phyloP scores from a whole-genome alignment of 2,113 vertebrate species.

The Cacatua alba region DNA sequence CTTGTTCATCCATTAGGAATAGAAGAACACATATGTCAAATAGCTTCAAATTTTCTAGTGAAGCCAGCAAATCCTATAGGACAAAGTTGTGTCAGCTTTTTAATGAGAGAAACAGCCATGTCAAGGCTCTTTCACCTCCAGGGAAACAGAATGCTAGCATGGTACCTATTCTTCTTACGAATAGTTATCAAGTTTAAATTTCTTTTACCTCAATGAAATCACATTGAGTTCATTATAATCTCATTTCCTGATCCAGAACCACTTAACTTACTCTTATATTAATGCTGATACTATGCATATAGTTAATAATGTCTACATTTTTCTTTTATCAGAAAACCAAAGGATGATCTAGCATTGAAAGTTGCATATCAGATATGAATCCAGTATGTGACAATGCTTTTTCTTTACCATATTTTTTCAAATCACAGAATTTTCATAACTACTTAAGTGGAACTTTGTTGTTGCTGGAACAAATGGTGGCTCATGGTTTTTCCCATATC shows the following conservation, averaged over 20 bases:
- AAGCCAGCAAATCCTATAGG: neutral
- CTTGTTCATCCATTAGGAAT: neutral
- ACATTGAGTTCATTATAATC: conserved; percentile 25
- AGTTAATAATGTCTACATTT: neutral
- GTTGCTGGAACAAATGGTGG: neutral
- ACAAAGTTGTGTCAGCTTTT: neutral
- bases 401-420: neutral
- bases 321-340: neutral
- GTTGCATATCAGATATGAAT: neutral
- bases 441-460: neutral
- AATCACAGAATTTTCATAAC: neutral
- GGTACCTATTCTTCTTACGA: neutral
- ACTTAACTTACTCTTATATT: conserved; percentile 20
- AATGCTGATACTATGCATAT: neutral
- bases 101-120: conserved; percentile 26
- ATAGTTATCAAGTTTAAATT: conserved; percentile 42
- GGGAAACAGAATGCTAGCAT: conserved; percentile 14
- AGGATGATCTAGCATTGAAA: neutral
- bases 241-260: conserved; percentile 50
- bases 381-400: fast-evolving
- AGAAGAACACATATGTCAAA: neutral
- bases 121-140: conserved; percentile 22
- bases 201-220: conserved; percentile 36
- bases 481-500: neutral
- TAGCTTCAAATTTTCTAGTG: neutral